These are phyloP conservation scores for Pegoplata infirma DNA, from an alignment of 2,888 invertebrate species.

Conservation along the genomic window DNA sequence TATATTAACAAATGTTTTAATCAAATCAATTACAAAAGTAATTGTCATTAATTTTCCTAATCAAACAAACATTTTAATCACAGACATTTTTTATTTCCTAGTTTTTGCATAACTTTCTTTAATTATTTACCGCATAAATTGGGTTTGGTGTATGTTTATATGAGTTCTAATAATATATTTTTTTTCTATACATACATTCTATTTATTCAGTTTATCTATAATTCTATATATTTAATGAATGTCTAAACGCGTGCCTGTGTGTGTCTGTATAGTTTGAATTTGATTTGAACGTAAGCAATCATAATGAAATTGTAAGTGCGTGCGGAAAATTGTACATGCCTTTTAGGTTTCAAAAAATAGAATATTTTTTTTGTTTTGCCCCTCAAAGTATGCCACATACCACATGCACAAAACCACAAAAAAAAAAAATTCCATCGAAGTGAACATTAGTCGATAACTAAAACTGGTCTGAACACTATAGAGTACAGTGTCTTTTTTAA, in stretches of 20 bases:
- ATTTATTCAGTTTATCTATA: neutral
- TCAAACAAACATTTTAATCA: too few species aligned
- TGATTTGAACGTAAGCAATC: neutral
- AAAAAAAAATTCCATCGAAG: neutral
- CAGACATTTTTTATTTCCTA: too few species aligned
- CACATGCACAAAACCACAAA: neutral
- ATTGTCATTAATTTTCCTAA: too few species aligned
- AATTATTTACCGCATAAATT: too few species aligned
- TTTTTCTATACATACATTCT: too few species aligned
- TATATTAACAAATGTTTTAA: too few species aligned
- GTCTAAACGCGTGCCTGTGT: neutral
- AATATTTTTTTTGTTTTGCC: neutral
- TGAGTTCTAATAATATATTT: too few species aligned
- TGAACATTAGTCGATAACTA: neutral
- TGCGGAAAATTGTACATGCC: conserved; percentile 13
- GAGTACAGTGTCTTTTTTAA: neutral
- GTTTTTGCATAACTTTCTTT: too few species aligned
- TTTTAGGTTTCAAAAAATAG: neutral
- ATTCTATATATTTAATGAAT: neutral
- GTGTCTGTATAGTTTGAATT: neutral
- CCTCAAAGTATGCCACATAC: neutral
- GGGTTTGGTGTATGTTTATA: too few species aligned
- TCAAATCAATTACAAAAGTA: too few species aligned
- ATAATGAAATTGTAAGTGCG: conserved; percentile 17
- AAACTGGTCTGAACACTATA: neutral